Conservation (phyloP, 2,888 invertebrate genomes). For the Drosophila neoperkinsi region DNA sequence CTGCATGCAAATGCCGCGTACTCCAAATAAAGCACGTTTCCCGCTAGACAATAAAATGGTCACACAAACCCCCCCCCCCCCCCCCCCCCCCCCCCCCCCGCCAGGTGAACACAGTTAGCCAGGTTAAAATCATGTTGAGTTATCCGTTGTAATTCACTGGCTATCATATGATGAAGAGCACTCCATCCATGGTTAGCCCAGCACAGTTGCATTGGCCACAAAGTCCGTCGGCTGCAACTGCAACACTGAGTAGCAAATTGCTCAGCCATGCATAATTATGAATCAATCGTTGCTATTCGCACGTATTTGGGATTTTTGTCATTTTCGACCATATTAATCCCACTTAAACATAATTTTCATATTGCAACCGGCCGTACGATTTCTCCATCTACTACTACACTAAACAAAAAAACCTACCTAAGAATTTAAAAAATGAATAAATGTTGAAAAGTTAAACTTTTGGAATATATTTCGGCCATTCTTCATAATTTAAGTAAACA, state of each 20-base stretch:
- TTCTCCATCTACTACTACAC: neutral
- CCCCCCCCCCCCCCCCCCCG: neutral
- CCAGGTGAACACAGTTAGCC: conserved; percentile 7
- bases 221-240: conserved; percentile 33
- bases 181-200: conserved; percentile 34
- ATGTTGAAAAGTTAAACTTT: neutral
- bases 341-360: conserved; percentile 46
- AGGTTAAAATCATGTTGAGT: conserved; percentile 35
- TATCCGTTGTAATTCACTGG: conserved; percentile 41
- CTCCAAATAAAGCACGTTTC: conserved; percentile 66
- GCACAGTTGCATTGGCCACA: conserved; percentile 1
- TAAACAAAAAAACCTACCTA: neutral
- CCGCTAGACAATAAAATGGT: neutral
- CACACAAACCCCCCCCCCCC: neutral
- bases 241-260: conserved; percentile 31
- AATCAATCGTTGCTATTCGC: conserved; percentile 63
- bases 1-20: conserved; percentile 59
- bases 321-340: conserved; percentile 23
- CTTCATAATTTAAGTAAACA: neutral
- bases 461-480: neutral
- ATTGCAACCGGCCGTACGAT: conserved; percentile 15
- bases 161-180: conserved; percentile 43
- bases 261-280: conserved; percentile 52
- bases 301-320: conserved; percentile 76
- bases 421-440: neutral